A percentile compares a stretch with the other conserved stretches of the same genome.
Evolutionary conservation across 2,113 vertebrate genomes (phyloP).

Genomic region (Tenebrosternarchus preto): DNA sequence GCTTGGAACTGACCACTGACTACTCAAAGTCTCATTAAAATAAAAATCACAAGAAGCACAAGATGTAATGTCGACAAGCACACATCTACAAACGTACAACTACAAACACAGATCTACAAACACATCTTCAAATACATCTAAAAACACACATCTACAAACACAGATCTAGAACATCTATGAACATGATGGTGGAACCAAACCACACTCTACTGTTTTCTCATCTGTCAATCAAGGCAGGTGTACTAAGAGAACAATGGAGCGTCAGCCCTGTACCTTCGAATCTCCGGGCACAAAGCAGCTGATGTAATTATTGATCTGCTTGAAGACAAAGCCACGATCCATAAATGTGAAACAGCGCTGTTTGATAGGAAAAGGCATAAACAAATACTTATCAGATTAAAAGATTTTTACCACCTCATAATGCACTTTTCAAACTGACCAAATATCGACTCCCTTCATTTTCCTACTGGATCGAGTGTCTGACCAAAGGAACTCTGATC

Average conservation of each 20-base stretch:
- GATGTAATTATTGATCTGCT: conserved; percentile 98
- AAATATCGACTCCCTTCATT: not conserved
- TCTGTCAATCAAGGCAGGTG: too few species aligned
- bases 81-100: too few species aligned
- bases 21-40: too few species aligned
- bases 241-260: not conserved
- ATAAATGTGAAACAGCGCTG: conserved; percentile 98
- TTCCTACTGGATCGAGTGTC: not conserved
- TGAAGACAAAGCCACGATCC: conserved; percentile 97
- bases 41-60: not conserved
- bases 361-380: not conserved
- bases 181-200: too few species aligned
- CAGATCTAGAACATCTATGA: too few species aligned
- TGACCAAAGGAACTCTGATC: not conserved
- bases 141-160: too few species aligned
- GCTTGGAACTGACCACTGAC: too few species aligned
- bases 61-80: too few species aligned
- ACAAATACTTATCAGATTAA: not conserved
- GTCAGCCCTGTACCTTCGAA: conserved; percentile 81
- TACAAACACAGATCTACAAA: too few species aligned
- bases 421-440: not conserved
- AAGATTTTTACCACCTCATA: not conserved
- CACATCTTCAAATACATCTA: too few species aligned
- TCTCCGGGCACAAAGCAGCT: conserved; percentile 94
- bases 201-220: not conserved